Base-by-base conservation (phyloP, 2,113 vertebrate species). In the Hippocampus abdominalis region DNA sequence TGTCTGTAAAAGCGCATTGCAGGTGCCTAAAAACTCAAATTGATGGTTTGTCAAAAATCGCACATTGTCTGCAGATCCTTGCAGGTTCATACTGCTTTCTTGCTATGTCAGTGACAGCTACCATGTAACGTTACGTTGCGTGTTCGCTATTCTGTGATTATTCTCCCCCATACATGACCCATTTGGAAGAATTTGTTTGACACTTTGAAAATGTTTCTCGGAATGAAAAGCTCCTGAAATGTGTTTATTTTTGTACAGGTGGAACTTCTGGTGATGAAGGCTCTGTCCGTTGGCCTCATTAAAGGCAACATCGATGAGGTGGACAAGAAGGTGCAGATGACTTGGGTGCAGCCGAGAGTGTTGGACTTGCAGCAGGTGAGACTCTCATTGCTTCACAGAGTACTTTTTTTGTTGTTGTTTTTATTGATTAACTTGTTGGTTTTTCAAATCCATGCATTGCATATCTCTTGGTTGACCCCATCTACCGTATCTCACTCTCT, bases 221-320 rank as follows among this genome's bases (percentile, higher is more conserved):
- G 42, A 4, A 13, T 3, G 5, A 25, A 64, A 32, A 9, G 2
- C 21, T 20, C 4, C 18, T 39, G 2, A 23, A 46, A n/a, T 42
- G 27, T 54, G 46, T 23, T 60, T 25, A 10, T 44, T 53, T 60
- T 3, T 53, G 54, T 42, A 29, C 40, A 98, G 97, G 96, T 99
- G 92, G 97, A 98, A 83, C 91, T 99, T 61, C 90, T 99, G 89
- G 97, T 98, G 89, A 98, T 98, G 97, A 98, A 98, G 90, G 96
- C 97, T 0, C 95, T 99, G 5, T 98, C 97, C 0, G 96, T 96
- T 18, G 96, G 96, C 0, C 89, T 99, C 79, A 95, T 98, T 60
- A 95, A 94, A 80, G 97, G 97, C 63, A 98, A 95, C 76, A 98
- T 99, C 0, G 97, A 99, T 0, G 97, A 99, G 75, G 97, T 99